phyloP scores from a whole-genome alignment of 2,113 vertebrate genomes.

The Trochalopteron elliotii region DNA sequence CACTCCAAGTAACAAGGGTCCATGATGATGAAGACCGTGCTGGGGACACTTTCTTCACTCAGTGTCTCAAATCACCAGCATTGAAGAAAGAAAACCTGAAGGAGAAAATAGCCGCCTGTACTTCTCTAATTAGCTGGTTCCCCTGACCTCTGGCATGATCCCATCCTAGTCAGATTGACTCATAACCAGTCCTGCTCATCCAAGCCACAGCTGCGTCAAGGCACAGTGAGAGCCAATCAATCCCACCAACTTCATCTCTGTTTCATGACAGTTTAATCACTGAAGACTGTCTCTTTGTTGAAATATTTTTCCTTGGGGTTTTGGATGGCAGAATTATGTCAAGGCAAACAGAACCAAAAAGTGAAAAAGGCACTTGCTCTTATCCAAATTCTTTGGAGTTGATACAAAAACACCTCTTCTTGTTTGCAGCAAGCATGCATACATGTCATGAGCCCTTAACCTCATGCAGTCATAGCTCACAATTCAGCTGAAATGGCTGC shows the following conservation, averaged over 20 bases:
- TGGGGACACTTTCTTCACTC: background rate
- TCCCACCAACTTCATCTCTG: background rate
- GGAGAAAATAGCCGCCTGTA: background rate
- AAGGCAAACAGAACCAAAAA: background rate
- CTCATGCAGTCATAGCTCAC: background rate
- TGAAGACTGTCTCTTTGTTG: background rate
- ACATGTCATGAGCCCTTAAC: background rate
- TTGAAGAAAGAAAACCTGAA: background rate
- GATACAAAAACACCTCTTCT: background rate
- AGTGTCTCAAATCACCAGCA: background rate
- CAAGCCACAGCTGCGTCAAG: slow-evolving; percentile 46
- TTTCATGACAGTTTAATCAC: slow-evolving; percentile 35
- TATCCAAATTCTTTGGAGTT: background rate
- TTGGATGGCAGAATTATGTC: background rate
- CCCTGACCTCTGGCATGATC: background rate
- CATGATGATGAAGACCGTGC: background rate
- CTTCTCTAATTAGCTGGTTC: background rate
- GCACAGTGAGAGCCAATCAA: background rate
- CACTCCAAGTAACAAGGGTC: accelerated
- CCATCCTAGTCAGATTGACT: slow-evolving; percentile 1
- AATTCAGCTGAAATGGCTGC: background rate
- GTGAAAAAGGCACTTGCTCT: background rate
- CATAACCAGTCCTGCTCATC: slow-evolving; percentile 18
- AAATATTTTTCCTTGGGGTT: slow-evolving; percentile 20
- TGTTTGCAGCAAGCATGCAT: background rate